Evolutionary conservation across 2,113 vertebrate genomes (phyloP), one percentile per base, ranked within the genome.

Genomic region (Cyphomyrus discorhynchus): DNA sequence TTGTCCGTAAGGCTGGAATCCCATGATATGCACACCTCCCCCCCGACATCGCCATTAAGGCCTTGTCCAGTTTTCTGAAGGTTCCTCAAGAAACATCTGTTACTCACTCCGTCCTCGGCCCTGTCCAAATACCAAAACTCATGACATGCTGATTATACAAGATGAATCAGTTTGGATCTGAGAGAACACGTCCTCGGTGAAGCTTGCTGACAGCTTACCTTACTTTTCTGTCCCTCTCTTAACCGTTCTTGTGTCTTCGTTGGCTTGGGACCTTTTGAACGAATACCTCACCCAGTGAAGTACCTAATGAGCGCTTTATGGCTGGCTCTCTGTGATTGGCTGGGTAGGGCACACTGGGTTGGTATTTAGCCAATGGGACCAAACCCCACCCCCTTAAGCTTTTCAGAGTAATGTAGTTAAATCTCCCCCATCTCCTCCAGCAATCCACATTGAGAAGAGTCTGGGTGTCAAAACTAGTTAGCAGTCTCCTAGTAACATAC

Each of bases 371-470:
- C 90, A 91, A 93, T 95, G 95, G 92, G 91, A 89, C 92, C 94
- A 96, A 97, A 95, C 93, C 93, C 89, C 52, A 88, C 77, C 91
- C 62, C 77, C 91, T 91, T 97, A 97, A 97, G 96, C 97, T 95
- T 93, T 88, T 94, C 94, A 89, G 52, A 90, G 84, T 92, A 93
- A 94, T 94, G 91, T 91, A 93, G 92, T 92, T 96, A 95, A 97
- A 95, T 95, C 94, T 91, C 88, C 39, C 47, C 92, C 88, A 91
- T 92, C 85, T 89, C 86, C 84, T 27, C 89, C 86, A 88, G 35
- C 58, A 87, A 85, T 87, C 31, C 84, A 50, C 58, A 87, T 21
- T 24, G 85, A 90, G 46, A 90, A 87, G 89, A 89, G 80, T 47
- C 13, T 50, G 77, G 84, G 47, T 50, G 86, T 91, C 87, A 92